phyloP scores from a whole-genome alignment of 1,140 invertebrate species.

The Lycorma delicatula region DNA sequence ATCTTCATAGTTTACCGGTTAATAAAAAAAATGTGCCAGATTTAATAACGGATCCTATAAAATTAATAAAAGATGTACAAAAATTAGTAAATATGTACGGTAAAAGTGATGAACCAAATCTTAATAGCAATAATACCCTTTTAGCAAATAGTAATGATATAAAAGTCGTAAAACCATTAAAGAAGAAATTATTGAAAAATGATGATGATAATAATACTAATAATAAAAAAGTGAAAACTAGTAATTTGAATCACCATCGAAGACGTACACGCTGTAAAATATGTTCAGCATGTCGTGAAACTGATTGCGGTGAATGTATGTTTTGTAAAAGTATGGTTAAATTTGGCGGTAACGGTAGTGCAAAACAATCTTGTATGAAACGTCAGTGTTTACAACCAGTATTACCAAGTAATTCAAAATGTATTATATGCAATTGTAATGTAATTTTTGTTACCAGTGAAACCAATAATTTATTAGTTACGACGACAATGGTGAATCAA shows the following conservation, averaged over 20 bases:
- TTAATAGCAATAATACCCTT: too few relatives aligned
- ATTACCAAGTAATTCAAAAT: conserved; percentile 82
- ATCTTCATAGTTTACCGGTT: conserved; percentile 75
- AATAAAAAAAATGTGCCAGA: conserved; percentile 88
- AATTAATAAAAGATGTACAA: conserved; percentile 76
- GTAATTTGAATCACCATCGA: too few relatives aligned
- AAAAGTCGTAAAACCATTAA: too few relatives aligned
- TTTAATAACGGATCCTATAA: conserved; percentile 77
- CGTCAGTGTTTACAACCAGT: conserved; percentile 88
- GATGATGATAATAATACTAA: too few relatives aligned
- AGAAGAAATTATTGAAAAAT: too few relatives aligned
- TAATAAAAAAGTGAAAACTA: too few relatives aligned
- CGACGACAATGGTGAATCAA: too few relatives aligned
- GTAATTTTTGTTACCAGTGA: conserved; percentile 39
- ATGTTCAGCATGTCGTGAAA: conserved; percentile 84
- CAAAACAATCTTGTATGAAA: conserved; percentile 92
- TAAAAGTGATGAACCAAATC: too few relatives aligned
- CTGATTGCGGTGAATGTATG: conserved; percentile 87
- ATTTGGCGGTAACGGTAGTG: conserved; percentile 84
- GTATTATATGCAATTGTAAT: conserved; percentile 66
- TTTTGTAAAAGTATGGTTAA: conserved; percentile 97
- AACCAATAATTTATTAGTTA: too few relatives aligned
- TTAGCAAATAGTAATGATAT: too few relatives aligned
- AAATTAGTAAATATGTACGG: conserved; percentile 76
- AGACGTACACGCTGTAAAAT: conserved; percentile 59